These are phyloP conservation scores for Zoanthus solanderi DNA, from an alignment of 92 coral and sea anemone species.

Conservation along the genomic window DNA sequence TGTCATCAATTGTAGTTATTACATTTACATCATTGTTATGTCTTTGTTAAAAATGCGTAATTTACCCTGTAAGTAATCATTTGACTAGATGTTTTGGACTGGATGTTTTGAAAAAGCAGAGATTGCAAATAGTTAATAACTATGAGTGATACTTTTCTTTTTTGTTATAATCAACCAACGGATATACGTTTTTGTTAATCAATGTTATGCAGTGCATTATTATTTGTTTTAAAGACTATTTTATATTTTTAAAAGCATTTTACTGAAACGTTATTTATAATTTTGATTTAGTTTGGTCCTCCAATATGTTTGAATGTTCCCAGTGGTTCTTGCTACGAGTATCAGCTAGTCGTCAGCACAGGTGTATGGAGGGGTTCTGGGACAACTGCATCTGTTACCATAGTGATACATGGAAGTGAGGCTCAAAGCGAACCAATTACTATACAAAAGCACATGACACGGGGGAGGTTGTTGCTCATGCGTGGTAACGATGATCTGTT, in stretches of 20 bases:
- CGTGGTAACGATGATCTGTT: conserved; percentile 80
- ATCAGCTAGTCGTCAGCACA: conserved; percentile 70
- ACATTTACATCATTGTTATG: too few relatives aligned
- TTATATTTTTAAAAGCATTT: not conserved
- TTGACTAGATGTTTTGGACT: too few relatives aligned
- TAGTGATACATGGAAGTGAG: conserved; percentile 86
- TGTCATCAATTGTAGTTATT: too few relatives aligned
- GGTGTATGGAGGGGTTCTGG: conserved; percentile 87
- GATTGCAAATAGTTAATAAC: too few relatives aligned
- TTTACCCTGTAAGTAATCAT: too few relatives aligned
- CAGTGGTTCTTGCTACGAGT: conserved; percentile 46
- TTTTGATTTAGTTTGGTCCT: conserved; percentile 73
- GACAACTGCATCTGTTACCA: conserved; percentile 81
- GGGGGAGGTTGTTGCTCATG: conserved; percentile 64
- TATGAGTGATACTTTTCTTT: too few relatives aligned
- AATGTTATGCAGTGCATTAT: too few relatives aligned
- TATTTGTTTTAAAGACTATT: too few relatives aligned
- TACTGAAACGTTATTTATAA: not conserved
- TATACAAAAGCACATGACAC: conserved; percentile 67
- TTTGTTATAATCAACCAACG: too few relatives aligned
- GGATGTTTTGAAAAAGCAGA: too few relatives aligned
- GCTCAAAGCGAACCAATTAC: conserved; percentile 76
- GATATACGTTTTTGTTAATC: too few relatives aligned
- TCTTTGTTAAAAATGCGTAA: too few relatives aligned
- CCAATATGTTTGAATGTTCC: conserved; percentile 45